These are phyloP conservation scores for Strongylocentrotus purpuratus DNA, from an alignment of 35 echinoderm and acorn worm genomes.

Conservation along the genomic window DNA sequence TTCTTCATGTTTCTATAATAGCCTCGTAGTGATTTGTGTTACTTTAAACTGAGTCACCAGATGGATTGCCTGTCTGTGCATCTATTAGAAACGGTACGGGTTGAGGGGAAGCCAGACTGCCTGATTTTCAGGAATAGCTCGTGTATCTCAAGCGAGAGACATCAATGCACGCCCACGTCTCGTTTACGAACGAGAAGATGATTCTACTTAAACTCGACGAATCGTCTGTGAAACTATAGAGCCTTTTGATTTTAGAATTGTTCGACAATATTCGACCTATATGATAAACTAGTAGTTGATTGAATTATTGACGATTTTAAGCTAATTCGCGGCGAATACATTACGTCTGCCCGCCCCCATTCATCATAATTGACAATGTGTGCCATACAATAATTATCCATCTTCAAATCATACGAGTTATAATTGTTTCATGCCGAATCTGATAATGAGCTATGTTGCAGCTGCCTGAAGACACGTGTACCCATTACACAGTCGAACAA, in stretches of 20 bases:
- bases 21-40: not conserved
- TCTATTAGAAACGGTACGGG: not conserved
- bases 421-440: not conserved
- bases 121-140: not conserved
- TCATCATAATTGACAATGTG: not conserved
- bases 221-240: too few relatives aligned
- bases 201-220: not conserved
- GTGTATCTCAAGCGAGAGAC: not conserved
- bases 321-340: not conserved
- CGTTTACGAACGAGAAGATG: not conserved
- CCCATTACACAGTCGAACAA: not conserved
- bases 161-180: not conserved
- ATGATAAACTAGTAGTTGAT: not conserved
- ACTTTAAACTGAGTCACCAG: not conserved
- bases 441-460: constrained; percentile 12
- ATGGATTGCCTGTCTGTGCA: not conserved
- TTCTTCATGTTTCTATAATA: not conserved
- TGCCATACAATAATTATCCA: not conserved
- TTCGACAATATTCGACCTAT: not conserved
- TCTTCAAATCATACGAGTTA: not conserved
- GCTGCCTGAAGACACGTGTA: not conserved
- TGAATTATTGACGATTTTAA: not conserved
- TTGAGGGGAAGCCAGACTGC: not conserved
- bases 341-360: not conserved
- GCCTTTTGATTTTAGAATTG: not conserved